Percentiles rank a stretch among this genome's conserved stretches.
These are phyloP conservation scores for Platysternon megacephalum DNA, from an alignment of 2,113 vertebrate genomes.

Conservation along the genomic window DNA sequence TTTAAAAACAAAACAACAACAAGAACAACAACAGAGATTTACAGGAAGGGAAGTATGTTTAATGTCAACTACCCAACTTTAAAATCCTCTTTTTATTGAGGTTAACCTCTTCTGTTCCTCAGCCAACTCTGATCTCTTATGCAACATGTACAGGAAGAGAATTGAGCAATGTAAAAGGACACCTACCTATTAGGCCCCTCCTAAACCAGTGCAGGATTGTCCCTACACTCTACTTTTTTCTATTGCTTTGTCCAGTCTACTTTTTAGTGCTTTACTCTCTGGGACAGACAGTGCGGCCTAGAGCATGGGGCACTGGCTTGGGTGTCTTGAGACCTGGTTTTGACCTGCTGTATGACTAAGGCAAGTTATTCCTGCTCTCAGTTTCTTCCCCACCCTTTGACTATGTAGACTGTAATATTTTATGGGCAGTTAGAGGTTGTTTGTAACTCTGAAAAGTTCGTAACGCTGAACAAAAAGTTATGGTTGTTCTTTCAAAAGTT, in stretches of 20 bases:
- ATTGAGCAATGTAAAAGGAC: neutral
- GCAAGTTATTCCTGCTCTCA: neutral
- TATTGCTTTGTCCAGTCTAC: neutral
- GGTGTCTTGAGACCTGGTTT: neutral
- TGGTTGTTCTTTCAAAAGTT: too few species aligned
- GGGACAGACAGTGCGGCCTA: accelerated
- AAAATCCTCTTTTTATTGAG: neutral
- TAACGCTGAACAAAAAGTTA: too few species aligned
- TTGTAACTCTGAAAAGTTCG: too few species aligned
- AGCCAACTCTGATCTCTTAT: neutral
- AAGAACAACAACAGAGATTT: neutral
- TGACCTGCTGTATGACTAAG: neutral
- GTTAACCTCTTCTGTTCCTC: accelerated
- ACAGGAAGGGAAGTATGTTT: neutral
- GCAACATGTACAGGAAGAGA: neutral
- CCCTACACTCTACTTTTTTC: neutral
- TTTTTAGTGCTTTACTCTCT: neutral
- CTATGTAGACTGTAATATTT: neutral
- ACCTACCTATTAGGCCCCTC: neutral
- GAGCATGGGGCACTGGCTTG: accelerated
- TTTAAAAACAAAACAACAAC: neutral
- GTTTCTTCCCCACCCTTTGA: neutral
- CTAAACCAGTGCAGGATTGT: neutral
- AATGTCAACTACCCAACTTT: neutral
- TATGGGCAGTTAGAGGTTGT: neutral